These are phyloP conservation scores for Plodia interpunctella DNA, from an alignment of 1,140 invertebrate genomes.

Conservation along the genomic window DNA sequence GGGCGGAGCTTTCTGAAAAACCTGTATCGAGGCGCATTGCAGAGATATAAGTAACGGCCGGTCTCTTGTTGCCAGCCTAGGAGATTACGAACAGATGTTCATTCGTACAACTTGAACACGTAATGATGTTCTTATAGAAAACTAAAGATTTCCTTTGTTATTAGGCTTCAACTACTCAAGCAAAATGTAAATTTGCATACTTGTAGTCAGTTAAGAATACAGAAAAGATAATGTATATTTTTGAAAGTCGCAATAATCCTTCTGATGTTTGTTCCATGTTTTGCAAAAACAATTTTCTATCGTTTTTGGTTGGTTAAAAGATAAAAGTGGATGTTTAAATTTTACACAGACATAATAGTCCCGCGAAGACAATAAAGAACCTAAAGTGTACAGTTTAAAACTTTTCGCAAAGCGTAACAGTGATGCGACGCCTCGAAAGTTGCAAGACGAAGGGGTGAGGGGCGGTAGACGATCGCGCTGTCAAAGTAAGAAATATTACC, in stretches of 20 bases:
- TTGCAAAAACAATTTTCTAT: no score
- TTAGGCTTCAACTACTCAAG: conserved; percentile 31
- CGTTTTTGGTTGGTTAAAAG: conserved; percentile 21
- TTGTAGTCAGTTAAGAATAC: no score
- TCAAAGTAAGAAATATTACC: conserved; percentile 69
- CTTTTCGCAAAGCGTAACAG: conserved; percentile 55
- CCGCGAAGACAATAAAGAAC: conserved; percentile 66
- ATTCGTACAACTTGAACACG: conserved; percentile 28
- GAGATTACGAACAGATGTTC: conserved; percentile 44
- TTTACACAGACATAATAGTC: conserved; percentile 47
- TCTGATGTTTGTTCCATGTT: no score
- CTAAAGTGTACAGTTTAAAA: conserved; percentile 68
- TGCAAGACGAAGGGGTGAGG: conserved; percentile 42
- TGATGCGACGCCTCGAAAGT: conserved; percentile 53
- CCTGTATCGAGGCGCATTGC: conserved; percentile 45
- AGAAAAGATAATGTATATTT: no score
- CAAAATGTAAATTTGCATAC: no score
- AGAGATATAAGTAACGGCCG: conserved; percentile 49
- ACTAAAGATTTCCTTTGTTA: conserved; percentile 27
- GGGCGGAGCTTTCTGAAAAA: conserved; percentile 66
- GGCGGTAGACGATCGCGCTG: conserved; percentile 41
- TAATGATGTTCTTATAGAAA: conserved; percentile 25
- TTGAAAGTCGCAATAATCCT: no score
- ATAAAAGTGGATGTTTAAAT: conserved; percentile 52
- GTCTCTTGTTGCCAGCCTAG: conserved; percentile 45